phyloP scores from a whole-genome alignment of 2,113 vertebrate species.

The Mesitornis unicolor region DNA sequence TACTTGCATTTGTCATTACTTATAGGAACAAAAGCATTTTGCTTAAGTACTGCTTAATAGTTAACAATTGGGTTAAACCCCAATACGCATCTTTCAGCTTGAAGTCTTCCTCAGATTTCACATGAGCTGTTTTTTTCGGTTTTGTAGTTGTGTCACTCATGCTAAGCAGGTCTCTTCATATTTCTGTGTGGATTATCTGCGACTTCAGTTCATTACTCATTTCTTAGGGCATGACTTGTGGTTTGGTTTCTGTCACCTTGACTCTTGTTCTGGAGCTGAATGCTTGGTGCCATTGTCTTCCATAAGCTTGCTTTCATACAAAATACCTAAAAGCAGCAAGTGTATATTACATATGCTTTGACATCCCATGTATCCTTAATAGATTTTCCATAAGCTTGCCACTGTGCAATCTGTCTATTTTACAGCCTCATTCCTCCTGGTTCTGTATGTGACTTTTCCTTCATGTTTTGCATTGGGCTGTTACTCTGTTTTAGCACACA shows the following conservation, averaged over 20 bases:
- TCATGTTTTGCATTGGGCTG: not conserved
- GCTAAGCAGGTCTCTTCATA: not conserved
- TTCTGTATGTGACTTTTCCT: not conserved
- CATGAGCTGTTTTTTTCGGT: not conserved
- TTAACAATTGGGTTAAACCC: not conserved
- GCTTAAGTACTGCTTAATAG: not conserved
- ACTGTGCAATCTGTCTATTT: not conserved
- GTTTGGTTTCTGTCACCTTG: not conserved
- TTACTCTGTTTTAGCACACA: not conserved
- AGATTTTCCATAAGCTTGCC: conserved; percentile 11
- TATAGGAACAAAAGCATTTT: not conserved
- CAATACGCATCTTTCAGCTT: not conserved
- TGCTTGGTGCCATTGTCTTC: not conserved
- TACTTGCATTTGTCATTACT: not conserved
- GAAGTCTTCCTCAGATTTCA: not conserved
- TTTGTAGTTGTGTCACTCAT: not conserved
- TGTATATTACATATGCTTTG: not conserved
- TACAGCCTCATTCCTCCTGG: not conserved
- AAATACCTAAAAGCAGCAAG: not conserved
- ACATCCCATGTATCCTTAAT: not conserved
- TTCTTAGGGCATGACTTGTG: not conserved
- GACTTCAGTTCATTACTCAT: not conserved
- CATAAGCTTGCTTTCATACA: not conserved
- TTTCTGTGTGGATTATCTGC: not conserved
- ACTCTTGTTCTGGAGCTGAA: not conserved